These are phyloP conservation scores for Caenorhabditis sp. DNA, from an alignment of 2,888 invertebrate genomes.

Conservation along the genomic window DNA sequence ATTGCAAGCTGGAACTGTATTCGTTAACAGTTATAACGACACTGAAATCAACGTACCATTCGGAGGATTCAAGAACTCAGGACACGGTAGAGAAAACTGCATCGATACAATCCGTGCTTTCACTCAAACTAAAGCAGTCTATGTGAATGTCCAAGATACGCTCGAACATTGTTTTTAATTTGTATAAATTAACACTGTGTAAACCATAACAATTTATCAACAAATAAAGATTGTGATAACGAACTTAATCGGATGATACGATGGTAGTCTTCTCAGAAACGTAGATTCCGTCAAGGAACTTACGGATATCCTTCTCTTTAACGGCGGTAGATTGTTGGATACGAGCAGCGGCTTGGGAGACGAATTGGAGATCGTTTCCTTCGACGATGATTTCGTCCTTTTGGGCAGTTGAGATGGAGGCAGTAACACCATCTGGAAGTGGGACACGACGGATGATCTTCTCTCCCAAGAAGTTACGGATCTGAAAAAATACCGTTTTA, in stretches of 20 bases:
- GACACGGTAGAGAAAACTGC: conserved; percentile 76
- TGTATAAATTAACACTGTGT: conserved; percentile 9
- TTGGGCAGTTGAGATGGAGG: conserved; percentile 87
- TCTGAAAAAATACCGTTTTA: conserved; percentile 71
- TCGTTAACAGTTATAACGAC: conserved; percentile 76
- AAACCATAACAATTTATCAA: conserved; percentile 38
- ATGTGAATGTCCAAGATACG: conserved; percentile 57
- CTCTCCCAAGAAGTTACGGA: conserved; percentile 96
- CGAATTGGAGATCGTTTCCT: conserved; percentile 93
- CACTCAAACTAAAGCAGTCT: conserved; percentile 74
- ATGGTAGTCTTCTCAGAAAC: conserved; percentile 90
- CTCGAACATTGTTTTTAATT: conserved; percentile 48
- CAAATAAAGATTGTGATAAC: conserved; percentile 18
- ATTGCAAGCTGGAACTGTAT: conserved; percentile 75
- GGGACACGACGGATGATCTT: conserved; percentile 92
- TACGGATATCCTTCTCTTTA: conserved; percentile 99
- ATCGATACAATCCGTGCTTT: conserved; percentile 74
- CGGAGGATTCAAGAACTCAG: conserved; percentile 75
- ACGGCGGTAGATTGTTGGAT: conserved; percentile 99
- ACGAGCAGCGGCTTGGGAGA: conserved; percentile 95
- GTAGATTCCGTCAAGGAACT: conserved; percentile 99
- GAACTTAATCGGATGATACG: conserved; percentile 37
- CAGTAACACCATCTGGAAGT: conserved; percentile 94
- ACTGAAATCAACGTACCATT: conserved; percentile 72
- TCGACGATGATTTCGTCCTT: conserved; percentile 97